phyloP scores from a whole-genome alignment of 2,888 invertebrate genomes.

The Leistus spinibarbis region DNA sequence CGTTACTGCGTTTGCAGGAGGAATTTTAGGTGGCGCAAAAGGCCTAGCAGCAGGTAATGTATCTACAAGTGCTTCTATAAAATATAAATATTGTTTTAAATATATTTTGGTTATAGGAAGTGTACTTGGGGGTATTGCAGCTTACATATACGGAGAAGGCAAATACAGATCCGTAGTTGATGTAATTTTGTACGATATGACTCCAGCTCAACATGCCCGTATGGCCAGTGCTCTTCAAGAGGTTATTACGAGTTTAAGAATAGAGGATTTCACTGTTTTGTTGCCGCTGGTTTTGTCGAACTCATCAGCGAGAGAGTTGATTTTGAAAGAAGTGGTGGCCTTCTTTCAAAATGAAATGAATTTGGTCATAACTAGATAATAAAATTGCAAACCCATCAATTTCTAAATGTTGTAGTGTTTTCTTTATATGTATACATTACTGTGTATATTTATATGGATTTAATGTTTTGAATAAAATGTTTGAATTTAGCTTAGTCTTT shows the following conservation, averaged over 20 bases:
- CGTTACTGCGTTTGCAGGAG: slow-evolving; percentile 51
- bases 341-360: slow-evolving; percentile 49
- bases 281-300: slow-evolving; percentile 45
- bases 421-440: too few relatives aligned
- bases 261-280: slow-evolving; percentile 47
- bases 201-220: slow-evolving; percentile 47
- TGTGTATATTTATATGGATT: not conserved
- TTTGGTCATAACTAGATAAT: slow-evolving; percentile 12
- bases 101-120: slow-evolving; percentile 48
- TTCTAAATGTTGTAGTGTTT: too few relatives aligned
- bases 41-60: slow-evolving; percentile 53
- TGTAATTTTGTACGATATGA: slow-evolving; percentile 50
- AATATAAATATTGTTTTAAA: not conserved
- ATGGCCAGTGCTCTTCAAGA: slow-evolving; percentile 45
- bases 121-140: slow-evolving; percentile 49
- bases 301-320: slow-evolving; percentile 44
- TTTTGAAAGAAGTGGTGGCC: slow-evolving; percentile 44
- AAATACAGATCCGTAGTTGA: slow-evolving; percentile 52
- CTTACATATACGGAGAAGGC: slow-evolving; percentile 46
- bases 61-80: not conserved
- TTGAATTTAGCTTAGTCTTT: not conserved
- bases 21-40: slow-evolving; percentile 52
- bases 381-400: too few relatives aligned
- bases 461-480: not conserved
- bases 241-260: slow-evolving; percentile 45